These are phyloP conservation scores for Ophion costatus DNA, from an alignment of 2,888 invertebrate species.

Conservation along the genomic window DNA sequence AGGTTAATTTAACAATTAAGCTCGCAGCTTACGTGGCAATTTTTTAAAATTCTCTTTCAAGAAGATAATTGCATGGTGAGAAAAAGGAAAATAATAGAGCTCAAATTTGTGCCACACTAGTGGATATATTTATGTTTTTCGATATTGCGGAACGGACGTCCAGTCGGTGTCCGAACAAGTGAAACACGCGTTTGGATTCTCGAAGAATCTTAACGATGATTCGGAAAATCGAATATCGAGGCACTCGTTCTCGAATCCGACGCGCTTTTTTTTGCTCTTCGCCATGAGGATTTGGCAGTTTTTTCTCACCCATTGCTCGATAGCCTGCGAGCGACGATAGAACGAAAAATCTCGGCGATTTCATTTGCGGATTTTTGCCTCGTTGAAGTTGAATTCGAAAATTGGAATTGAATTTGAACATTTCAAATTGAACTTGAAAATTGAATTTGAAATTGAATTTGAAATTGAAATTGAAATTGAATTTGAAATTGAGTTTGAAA, in stretches of 20 bases:
- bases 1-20: no score
- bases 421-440: no score
- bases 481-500: no score
- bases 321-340: background rate
- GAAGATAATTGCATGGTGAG: no score
- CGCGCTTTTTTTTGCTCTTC: background rate
- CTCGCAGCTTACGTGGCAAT: no score
- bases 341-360: background rate
- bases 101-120: no score
- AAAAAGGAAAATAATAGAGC: no score
- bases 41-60: no score
- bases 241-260: background rate
- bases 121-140: slow-evolving; percentile 23
- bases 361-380: background rate
- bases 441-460: no score
- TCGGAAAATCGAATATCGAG: slow-evolving; percentile 38
- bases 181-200: slow-evolving; percentile 67
- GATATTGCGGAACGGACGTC: background rate
- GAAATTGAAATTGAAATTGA: no score
- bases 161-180: slow-evolving; percentile 42
- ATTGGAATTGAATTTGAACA: no score
- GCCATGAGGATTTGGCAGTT: background rate
- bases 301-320: background rate
- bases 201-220: slow-evolving; percentile 45
- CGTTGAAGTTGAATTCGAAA: no score